These are phyloP conservation scores for Styela clava DNA, from an alignment of 23 tunicate species.

Conservation along the genomic window DNA sequence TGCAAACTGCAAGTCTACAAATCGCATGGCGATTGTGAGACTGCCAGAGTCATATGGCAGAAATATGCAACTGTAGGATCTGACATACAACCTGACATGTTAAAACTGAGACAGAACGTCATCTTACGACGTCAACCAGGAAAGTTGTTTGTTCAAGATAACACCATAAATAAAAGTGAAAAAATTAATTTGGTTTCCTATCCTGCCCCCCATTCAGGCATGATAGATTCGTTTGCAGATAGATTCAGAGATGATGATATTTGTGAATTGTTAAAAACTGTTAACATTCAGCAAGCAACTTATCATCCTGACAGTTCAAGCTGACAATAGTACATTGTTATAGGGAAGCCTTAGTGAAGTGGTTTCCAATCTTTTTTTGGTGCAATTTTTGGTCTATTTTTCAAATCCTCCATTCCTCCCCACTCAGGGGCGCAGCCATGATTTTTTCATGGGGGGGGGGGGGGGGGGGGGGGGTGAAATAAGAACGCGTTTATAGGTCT, in stretches of 20 bases:
- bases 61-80: slow-evolving; percentile 10
- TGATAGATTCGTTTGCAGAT: slow-evolving; percentile 24
- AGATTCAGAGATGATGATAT: slow-evolving; percentile 13
- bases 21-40: slow-evolving; percentile 22
- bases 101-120: slow-evolving; percentile 10
- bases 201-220: slow-evolving; percentile 5
- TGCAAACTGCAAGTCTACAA: slow-evolving; percentile 8
- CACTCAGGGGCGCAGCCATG: too few species aligned
- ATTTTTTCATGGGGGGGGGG: too few species aligned
- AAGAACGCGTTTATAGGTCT: too few species aligned
- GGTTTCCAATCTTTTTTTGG: too few species aligned
- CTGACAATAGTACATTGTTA: too few species aligned
- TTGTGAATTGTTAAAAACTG: slow-evolving; percentile 7
- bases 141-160: slow-evolving; percentile 19
- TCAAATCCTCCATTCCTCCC: too few species aligned
- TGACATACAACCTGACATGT: slow-evolving; percentile 24
- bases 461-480: too few species aligned
- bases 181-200: slow-evolving; percentile 1
- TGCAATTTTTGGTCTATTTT: too few species aligned
- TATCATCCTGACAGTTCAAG: too few species aligned
- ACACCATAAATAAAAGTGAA: background rate
- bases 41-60: slow-evolving; percentile 11
- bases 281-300: too few species aligned
- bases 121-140: slow-evolving; percentile 23
- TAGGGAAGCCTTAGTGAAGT: too few species aligned